A percentile compares a stretch with the other conserved stretches of the same genome.
Conservation (phyloP, 1,140 invertebrate species). For the Rhagoletis zephyria region DNA sequence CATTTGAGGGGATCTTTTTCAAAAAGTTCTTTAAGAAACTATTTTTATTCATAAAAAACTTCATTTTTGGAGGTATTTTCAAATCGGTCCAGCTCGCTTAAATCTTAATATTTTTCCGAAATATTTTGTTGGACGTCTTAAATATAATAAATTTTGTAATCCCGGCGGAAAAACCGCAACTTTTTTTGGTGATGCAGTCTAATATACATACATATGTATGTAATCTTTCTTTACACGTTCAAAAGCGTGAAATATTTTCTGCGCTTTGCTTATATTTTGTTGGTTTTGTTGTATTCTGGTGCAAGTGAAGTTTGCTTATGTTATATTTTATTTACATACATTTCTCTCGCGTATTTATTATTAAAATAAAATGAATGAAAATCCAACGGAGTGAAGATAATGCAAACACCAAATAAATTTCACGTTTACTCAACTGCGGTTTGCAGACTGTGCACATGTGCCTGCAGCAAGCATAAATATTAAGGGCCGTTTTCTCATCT, state of each 20-base stretch:
- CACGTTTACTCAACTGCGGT: slow-evolving; percentile 11
- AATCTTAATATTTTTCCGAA: no score
- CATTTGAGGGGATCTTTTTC: no score
- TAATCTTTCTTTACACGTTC: neutral
- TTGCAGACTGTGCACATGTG: neutral
- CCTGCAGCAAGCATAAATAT: slow-evolving; percentile 8
- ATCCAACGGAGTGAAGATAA: slow-evolving; percentile 21
- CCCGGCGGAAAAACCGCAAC: no score
- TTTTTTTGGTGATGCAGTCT: no score
- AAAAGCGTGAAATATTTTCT: neutral
- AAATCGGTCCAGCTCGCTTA: no score
- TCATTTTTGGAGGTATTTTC: no score
- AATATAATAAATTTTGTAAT: no score
- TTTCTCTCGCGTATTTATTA: slow-evolving; percentile 8
- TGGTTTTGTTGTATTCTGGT: neutral
- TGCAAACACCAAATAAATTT: slow-evolving; percentile 35
- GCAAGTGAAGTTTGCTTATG: neutral
- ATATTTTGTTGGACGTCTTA: no score
- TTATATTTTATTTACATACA: slow-evolving; percentile 17
- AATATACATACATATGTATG: no score
- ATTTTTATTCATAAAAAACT: no score
- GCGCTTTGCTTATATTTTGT: neutral
- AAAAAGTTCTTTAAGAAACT: no score
- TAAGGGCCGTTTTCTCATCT: neutral
- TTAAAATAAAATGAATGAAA: neutral